Evolutionary conservation across 2,888 invertebrate species (phyloP).

Genomic region (Drosophila niveifrons): DNA sequence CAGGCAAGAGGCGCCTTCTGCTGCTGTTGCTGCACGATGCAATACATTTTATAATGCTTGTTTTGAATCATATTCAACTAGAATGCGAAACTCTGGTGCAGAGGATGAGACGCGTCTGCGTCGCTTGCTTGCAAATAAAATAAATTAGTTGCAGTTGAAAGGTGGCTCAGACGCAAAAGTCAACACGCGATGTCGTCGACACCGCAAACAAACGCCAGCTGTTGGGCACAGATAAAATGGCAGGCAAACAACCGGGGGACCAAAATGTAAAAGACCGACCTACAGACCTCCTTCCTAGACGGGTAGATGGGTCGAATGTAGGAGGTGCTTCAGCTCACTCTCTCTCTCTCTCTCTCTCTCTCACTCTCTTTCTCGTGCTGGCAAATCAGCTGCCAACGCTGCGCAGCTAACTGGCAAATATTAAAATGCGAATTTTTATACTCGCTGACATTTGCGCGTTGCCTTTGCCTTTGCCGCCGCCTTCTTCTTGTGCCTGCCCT

Average conservation of each 20-base stretch:
- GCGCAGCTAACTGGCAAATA: conserved; percentile 79
- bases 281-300: background rate
- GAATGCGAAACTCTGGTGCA: background rate
- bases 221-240: conserved; percentile 77
- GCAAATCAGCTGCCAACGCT: conserved; percentile 75
- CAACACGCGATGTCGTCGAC: conserved; percentile 75
- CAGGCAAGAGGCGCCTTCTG: background rate
- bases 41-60: conserved; percentile 78
- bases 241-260: conserved; percentile 67
- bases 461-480: conserved; percentile 16
- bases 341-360: background rate
- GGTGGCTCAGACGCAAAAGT: conserved; percentile 79
- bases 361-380: conserved; percentile 15
- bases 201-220: conserved; percentile 81
- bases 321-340: conserved; percentile 16
- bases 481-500: background rate
- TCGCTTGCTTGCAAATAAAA: conserved; percentile 76
- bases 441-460: conserved; percentile 75
- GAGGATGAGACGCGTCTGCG: conserved; percentile 19
- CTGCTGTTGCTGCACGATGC: conserved; percentile 37
- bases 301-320: background rate
- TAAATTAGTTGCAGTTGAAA: conserved; percentile 81
- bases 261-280: conserved; percentile 37
- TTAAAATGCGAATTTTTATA: conserved; percentile 82
- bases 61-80: conserved; percentile 73